These are phyloP conservation scores for Gibbula magus DNA, from an alignment of 2,888 invertebrate genomes.

Conservation along the genomic window DNA sequence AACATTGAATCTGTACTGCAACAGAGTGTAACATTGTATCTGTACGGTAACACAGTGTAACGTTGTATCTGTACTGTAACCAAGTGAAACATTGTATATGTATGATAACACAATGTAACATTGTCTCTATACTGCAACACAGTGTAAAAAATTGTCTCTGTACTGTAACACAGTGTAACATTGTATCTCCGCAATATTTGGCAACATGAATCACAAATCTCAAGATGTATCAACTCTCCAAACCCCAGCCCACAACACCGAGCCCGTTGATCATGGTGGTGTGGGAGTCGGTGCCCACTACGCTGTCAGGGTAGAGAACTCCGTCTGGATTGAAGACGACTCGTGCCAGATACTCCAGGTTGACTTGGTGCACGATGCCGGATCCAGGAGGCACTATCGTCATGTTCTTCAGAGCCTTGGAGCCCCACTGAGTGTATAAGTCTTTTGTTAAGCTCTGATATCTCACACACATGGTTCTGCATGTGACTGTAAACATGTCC, in stretches of 20 bases:
- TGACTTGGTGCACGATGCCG: conserved; percentile 98
- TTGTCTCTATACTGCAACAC: background rate
- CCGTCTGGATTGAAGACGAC: conserved; percentile 86
- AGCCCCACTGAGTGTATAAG: conserved; percentile 88
- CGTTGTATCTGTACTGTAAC: no score
- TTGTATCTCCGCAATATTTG: background rate
- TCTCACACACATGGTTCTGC: no score
- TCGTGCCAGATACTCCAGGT: conserved; percentile 93
- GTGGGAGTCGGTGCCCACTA: conserved; percentile 98
- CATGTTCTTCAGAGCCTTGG: conserved; percentile 95
- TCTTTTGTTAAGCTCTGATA: no score
- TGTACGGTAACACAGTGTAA: no score
- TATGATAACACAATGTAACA: no score
- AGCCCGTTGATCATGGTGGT: conserved; percentile 99
- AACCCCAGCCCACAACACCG: conserved; percentile 97
- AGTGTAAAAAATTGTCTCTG: background rate
- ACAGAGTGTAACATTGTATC: no score
- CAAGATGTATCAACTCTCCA: conserved; percentile 31
- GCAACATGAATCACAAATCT: background rate
- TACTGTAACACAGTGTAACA: background rate
- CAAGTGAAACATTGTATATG: no score
- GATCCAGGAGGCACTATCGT: conserved; percentile 98
- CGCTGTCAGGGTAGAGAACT: conserved; percentile 89
- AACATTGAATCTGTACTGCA: no score
- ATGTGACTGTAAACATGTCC: no score